Base-by-base conservation (phyloP, 2,113 vertebrate genomes). In the Mustela nigripes region DNA sequence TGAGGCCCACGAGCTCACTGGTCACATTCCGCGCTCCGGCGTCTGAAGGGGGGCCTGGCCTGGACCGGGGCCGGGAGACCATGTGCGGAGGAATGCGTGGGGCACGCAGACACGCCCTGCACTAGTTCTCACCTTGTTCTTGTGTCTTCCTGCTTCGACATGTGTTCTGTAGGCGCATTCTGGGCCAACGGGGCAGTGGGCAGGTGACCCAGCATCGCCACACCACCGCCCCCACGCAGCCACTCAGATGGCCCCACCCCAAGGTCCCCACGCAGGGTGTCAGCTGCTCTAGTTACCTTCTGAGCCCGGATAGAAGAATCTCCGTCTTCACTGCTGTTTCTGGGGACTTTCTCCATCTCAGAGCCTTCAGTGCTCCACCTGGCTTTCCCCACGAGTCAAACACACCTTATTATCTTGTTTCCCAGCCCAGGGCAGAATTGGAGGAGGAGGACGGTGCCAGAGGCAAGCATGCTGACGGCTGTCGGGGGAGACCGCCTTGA, bases 181-280 rank as follows among this genome's bases (percentile, higher is more conserved):
- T 62, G 42, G 31, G 28, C 53, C 28, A 11, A 14, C n/a, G 67
- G 74, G 67, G 15, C 4, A 4, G 36, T 0, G 36, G 45, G 21
- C 26, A 26, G 39, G 39, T 15, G 19, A 11, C 50, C 36, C 14
- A 24, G 39, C 16, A 7, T 3, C 16, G 2, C 28, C 14, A 21
- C 45, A 28, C 42, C 14, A 2, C n/a, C 62, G 56, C 91, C 11
- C 2, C 42, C 16, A 22, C 15, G 39, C 26, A 24, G 65, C 11
- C 18, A 7, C 39, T 48, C 26, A 3, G 16, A 3, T 6, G 78
- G 36, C 60, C 7, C 24, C 28, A 24, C 7, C 16, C 31, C 45
- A 12, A 10, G 31, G 9, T 19, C 1, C 19, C 22, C 58, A 0
- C 39, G 39, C 2, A 9, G 56, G 19, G 2, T 11, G 1, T 6